Evolutionary conservation across 2,113 vertebrate species (phyloP), one percentile per base, ranked within the genome.

Genomic region (Mesembrinibis cayennensis): DNA sequence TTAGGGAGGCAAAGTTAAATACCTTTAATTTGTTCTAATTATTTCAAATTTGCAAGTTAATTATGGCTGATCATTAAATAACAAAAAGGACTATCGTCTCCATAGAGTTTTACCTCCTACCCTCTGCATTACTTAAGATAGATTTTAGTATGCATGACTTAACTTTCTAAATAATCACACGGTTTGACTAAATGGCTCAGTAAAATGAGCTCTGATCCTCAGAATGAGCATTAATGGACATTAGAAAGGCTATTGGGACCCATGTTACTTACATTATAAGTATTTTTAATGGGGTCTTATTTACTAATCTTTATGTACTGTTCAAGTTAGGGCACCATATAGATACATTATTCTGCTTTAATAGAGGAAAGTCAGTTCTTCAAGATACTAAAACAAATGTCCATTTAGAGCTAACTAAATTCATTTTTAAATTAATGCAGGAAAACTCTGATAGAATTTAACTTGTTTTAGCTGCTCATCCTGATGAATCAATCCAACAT

Each of bases 21-120:
- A 99, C 98, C 98, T 99, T 99, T 99, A 99, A 99, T 98, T 99
- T 98, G 98, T 98, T 98, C 98, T 98, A 98, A 99, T 99, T 98
- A 99, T 98, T 98, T 98, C 98, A 98, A 98, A 99, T 98, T 98
- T 98, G 98, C 98, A 98, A 98, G 98, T 99, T 98, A 99, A 99
- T 99, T 99, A 98, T 98, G 98, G 97, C 97, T 98, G 98, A 98
- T 98, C 98, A 98, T 98, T 98, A 98, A 99, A 98, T 98, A 98
- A 98, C 98, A 99, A 98, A 98, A 98, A 98, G 98, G 98, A 98
- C 98, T 98, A 98, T 97, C 97, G 79, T 98, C 98, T 98, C 98
- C 98, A 95, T 82, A 98, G 98, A 98, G 98, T 98, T 98, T 98
- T 98, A 98, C 98, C 98, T 98, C 98, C 98, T 98, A 98, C 98